Evolutionary conservation across 2,797 vertebrate genomes (phyloP).

Genomic region (Catostomus latipinnis): DNA sequence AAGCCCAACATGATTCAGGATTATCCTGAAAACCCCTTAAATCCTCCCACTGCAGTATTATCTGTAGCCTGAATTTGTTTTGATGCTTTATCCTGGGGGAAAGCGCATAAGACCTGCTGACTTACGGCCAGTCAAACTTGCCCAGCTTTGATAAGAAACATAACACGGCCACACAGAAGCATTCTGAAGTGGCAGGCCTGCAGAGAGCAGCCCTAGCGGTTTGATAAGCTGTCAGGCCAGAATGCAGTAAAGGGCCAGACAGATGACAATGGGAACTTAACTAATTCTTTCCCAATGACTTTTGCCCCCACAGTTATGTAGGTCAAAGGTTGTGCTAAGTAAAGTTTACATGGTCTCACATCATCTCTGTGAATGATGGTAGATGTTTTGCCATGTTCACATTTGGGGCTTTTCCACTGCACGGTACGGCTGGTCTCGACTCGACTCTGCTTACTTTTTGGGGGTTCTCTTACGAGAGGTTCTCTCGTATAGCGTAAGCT

Average conservation of each 20-base stretch:
- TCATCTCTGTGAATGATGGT: not conserved
- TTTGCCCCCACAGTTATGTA: constrained; percentile 66
- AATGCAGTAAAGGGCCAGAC: constrained; percentile 68
- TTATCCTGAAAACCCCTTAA: constrained; percentile 4
- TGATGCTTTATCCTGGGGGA: not conserved
- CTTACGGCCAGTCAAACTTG: constrained; percentile 10
- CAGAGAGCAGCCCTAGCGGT: constrained; percentile 61
- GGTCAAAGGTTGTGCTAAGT: constrained; percentile 78
- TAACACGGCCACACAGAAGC: constrained; percentile 48
- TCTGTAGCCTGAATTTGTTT: constrained; percentile 30
- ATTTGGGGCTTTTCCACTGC: not conserved
- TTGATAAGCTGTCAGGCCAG: constrained; percentile 71
- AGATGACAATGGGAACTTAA: constrained; percentile 78
- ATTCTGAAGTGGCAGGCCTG: constrained; percentile 69
- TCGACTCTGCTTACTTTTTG: no score
- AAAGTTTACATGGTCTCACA: not conserved
- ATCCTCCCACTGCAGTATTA: constrained; percentile 17
- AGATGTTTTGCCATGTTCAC: no score
- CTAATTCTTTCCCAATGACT: constrained; percentile 68
- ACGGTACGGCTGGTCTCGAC: not conserved
- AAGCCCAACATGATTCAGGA: constrained; percentile 1
- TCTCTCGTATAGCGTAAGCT: no score
- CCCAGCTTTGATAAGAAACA: constrained; percentile 48
- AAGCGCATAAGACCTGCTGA: constrained; percentile 11
- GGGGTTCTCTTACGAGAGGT: no score